phyloP scores from a whole-genome alignment of 2,888 invertebrate species.

The Ptycholaimellus sp. region DNA sequence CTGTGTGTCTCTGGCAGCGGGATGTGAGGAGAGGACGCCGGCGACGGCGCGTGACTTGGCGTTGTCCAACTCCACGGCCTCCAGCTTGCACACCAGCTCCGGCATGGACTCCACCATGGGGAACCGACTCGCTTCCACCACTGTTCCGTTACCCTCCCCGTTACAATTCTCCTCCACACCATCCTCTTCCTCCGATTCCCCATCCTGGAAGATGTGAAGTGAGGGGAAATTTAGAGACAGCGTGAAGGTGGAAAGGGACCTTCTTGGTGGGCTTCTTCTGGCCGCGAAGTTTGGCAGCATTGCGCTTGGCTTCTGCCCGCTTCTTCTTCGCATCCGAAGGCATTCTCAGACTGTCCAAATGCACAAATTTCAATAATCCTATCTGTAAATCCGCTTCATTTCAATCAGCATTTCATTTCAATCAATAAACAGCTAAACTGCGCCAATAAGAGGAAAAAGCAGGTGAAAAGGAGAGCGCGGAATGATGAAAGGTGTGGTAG shows the following conservation, averaged over 20 bases:
- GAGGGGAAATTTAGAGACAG: not conserved
- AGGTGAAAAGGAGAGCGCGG: no score
- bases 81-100: no score
- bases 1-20: conserved; percentile 24
- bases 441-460: no score
- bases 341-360: conserved; percentile 37
- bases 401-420: no score
- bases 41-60: conserved; percentile 80
- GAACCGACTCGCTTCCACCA: no score
- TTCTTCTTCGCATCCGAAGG: conserved; percentile 97
- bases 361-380: conserved; percentile 8
- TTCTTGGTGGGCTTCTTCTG: not conserved
- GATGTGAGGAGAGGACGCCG: conserved; percentile 77
- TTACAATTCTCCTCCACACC: no score
- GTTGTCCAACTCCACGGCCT: conserved; percentile 46
- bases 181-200: conserved; percentile 9
- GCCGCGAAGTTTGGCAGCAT: conserved; percentile 49
- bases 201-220: not conserved
- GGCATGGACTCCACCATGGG: conserved; percentile 10
- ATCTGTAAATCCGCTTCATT: no score
- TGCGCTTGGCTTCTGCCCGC: no score
- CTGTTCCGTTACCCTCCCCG: no score
- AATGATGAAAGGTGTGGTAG: no score
- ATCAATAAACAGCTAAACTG: no score
- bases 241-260: not conserved